Base-by-base conservation (phyloP, 92 coral and sea anemone genomes). In the Scolanthus callimorphus region DNA sequence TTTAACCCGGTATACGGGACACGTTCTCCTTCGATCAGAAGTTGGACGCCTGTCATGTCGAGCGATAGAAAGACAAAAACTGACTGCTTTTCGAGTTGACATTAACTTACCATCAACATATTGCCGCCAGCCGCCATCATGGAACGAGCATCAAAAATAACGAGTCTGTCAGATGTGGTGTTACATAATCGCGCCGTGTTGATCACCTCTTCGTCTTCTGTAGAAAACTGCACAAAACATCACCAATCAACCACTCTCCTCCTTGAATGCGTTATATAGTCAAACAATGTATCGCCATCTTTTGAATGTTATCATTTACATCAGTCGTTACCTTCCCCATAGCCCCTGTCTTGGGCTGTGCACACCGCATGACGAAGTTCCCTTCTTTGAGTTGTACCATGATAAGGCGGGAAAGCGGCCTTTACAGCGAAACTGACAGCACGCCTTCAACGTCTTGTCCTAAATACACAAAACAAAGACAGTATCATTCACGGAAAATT, bases 281-380 rank as follows among this genome's bases (percentile, higher is more conserved):
- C 41, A 34, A 6, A 6, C 41, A 6, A 6, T 34, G 41, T 34
- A 6, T 15, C 41, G 6, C 41, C 41, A 6, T 15, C 41, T 34
- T 15, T 15, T n/a, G n/a, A n/a, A n/a, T n/a, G n/a, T n/a, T n/a
- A n/a, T n/a, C 17, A 1, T 4, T 3, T 23, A 41, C 10, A 0
- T 4, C 15, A 0, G 0, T 2, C 6, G 6, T 15, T 61, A 94
- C 99, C 91, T 94, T 94, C 31, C 81, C 85, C 80, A 69, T 89
- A 4, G 99, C 87, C 3, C 99, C 99, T 38, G 90, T 94, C 59
- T 90, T 89, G n/a, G 99, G 99, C 49, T 94, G 99, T 8, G 99
- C 99, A 71, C 99, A 94, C 1, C 99, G 81, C 99, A 94, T 94
- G 31, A 94, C 84, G 34, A 94, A 94, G 57, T 94, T 94, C 3